phyloP scores from a whole-genome alignment of 1,140 invertebrate species.

The Drosophila bipectinata region DNA sequence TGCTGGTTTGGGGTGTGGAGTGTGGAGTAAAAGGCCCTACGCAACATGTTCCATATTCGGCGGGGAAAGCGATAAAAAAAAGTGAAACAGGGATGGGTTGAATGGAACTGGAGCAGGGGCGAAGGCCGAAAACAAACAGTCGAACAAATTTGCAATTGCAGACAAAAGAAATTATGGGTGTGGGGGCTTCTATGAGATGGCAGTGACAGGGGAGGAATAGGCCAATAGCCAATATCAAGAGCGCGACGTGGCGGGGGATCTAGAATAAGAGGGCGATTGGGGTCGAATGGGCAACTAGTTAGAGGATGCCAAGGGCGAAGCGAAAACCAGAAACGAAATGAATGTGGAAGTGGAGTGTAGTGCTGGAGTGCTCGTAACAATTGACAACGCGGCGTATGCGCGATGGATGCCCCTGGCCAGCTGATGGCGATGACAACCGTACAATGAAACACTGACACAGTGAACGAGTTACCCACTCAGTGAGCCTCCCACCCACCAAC shows the following conservation, averaged over 20 bases:
- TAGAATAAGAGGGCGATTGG: conserved; percentile 40
- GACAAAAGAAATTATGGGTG: conserved; percentile 28
- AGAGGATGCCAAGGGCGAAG: conserved; percentile 62
- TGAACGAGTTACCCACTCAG: conserved; percentile 67
- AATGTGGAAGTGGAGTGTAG: background rate
- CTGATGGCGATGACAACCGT: conserved; percentile 38
- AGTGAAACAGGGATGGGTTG: conserved; percentile 1
- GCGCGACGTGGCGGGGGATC: conserved; percentile 50
- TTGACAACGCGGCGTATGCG: conserved; percentile 78
- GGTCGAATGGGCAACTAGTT: conserved; percentile 55
- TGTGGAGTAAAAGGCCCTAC: conserved; percentile 58
- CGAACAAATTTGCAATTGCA: conserved; percentile 65
- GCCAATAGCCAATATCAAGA: conserved; percentile 78
- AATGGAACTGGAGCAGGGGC: conserved; percentile 58
- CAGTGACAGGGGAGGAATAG: conserved; percentile 32
- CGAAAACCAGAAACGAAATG: conserved; percentile 3
- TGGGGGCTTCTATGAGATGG: background rate
- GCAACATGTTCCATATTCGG: conserved; percentile 80
- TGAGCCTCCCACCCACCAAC: conserved; percentile 23
- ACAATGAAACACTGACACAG: conserved; percentile 79
- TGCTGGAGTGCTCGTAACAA: conserved; percentile 46
- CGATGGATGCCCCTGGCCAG: conserved; percentile 66
- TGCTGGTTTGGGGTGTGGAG: background rate
- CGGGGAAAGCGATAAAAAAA: conserved; percentile 12
- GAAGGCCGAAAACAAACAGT: conserved; percentile 48